Base-by-base conservation (phyloP, 1,140 invertebrate species). In the Pteromalus puparum region DNA sequence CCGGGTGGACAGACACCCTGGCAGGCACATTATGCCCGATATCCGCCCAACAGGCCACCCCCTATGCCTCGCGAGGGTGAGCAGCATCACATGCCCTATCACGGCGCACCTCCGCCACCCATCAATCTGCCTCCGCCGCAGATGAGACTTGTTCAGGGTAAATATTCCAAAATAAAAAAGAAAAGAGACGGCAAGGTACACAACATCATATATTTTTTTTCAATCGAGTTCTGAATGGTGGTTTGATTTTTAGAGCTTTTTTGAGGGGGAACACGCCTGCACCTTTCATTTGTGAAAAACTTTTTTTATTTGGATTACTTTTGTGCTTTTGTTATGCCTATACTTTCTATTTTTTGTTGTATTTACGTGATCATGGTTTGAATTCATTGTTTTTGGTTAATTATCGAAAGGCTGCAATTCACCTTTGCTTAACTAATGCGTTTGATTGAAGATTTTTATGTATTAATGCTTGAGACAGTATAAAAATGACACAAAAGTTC, bases 61-160 rank as follows among this genome's bases (percentile, higher is more conserved):
- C 91, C 90, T 5, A 87, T 86, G 61, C 87, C 89, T 4, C 80
- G 80, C 3, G 81, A 85, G 0, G 72, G 53, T 18, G 75, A 85
- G 30, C 72, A 76, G 38, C 80, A 82, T n/a, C 84, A 78, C 28
- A 68, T 82, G 42, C 80, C 79, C 18, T 85, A 81, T 72, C 84
- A 85, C 42, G 84, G 79, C 13, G 84, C 79, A 2, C 84, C 87
- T 13, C 87, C 91, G 68, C 90, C 91, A 26, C 92, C 91, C 1
- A 89, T 88, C 67, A 93, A 92, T 46, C 90, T 92, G 87, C 91
- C 92, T 81, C 92, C 92, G n/a, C 92, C 92, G 24, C 92, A 92
- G 81, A 89, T 92, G 77, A 90, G 92, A 86, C 88, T 92, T 70
- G 87, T 90, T 65, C 89, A 91, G 89, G 91, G 92, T 92, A 89